phyloP scores from a whole-genome alignment of 2,888 invertebrate species.

The Allacma fusca region DNA sequence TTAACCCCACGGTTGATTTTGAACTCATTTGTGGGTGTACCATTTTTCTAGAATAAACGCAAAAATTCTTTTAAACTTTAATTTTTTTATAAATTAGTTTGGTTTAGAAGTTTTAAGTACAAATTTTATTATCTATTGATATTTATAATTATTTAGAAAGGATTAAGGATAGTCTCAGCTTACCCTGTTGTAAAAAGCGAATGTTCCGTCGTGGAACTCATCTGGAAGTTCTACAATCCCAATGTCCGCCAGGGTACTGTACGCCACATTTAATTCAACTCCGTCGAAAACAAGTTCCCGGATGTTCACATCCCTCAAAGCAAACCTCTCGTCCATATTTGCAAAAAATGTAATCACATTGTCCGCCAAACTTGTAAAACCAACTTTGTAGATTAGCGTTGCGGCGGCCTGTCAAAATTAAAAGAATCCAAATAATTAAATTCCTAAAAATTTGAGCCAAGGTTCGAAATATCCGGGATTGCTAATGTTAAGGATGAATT shows the following conservation, averaged over 20 bases:
- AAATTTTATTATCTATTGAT: too few relatives aligned
- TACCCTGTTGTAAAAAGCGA: slow-evolving; percentile 6
- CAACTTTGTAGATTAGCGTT: neutral
- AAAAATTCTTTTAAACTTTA: too few relatives aligned
- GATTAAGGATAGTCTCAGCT: too few relatives aligned
- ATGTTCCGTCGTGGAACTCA: neutral
- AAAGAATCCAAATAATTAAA: too few relatives aligned
- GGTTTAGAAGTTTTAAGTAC: too few relatives aligned
- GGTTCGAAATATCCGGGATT: too few relatives aligned
- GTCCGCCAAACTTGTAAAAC: neutral
- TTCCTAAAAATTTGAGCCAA: neutral
- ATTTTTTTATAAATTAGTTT: too few relatives aligned
- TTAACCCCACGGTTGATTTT: neutral
- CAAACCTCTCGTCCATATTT: neutral
- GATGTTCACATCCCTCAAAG: neutral
- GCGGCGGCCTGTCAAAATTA: too few relatives aligned
- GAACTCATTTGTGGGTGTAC: neutral
- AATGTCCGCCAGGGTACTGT: neutral
- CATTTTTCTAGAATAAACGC: neutral
- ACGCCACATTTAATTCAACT: neutral
- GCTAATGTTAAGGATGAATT: too few relatives aligned
- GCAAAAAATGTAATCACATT: neutral
- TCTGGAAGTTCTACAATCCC: neutral
- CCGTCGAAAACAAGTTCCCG: neutral
- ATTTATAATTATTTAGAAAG: too few relatives aligned